Evolutionary conservation across 2,888 invertebrate species (phyloP), one percentile per base, ranked within the genome.

Genomic region (Copidosoma aretas): DNA sequence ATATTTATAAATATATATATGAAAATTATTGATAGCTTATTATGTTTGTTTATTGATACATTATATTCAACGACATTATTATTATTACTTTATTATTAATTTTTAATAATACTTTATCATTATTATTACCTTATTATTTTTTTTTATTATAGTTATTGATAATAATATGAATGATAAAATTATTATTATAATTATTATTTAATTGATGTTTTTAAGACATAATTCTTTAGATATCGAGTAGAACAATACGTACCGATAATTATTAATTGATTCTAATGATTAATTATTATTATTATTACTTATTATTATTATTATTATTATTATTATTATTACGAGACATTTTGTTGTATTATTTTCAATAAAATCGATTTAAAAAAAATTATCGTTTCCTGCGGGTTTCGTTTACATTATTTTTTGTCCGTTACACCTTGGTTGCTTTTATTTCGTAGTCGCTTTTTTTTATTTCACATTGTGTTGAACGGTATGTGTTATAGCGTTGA

Each of bases 341-440:
- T 83, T 83, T 83, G 83, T 83, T 83, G 83, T 83, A 83, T 83
- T 82, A 83, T 83, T 83, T 83, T 82, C 82, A 83, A 32, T 32
- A 32, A 32, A 32, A 32, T 32, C 32, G 32, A 32, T 32, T 32
- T 32, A 32, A 32, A 32, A 32, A 32, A 32, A 32, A 32, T 32
- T 8, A 32, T 32, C 8, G 32, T 5, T 8, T 32, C 32, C 32
- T 32, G 8, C 32, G 32, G 32, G 32, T 32, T 32, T 32, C 32
- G 32, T 32, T 32, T 32, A 3, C 32, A 32, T 32, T 32, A 32
- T 32, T 32, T 32, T 32, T 32, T 32, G n/a, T 32, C 32, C 32
- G 32, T 32, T 32, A 32, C 32, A 32, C 32, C 32, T 32, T 32
- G 32, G 32, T 32, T 32, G 32, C 32, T 32, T 32, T 32, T 32